Evolutionary conservation across 2,113 vertebrate genomes (phyloP).

Genomic region (Formicarius rufipectus): DNA sequence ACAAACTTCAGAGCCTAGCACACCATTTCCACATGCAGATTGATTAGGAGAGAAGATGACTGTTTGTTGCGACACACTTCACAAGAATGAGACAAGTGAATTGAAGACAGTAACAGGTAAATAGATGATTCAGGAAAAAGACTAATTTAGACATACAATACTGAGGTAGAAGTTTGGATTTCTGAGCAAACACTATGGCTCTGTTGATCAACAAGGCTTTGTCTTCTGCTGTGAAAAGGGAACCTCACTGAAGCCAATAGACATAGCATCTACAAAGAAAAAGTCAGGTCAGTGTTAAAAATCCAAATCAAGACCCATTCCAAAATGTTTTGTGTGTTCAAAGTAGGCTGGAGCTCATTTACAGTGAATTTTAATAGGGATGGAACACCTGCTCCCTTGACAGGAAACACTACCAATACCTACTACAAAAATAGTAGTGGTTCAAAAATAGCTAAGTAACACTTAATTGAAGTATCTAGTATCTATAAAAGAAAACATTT

Average conservation of each 20-base stretch:
- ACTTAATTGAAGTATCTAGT: not conserved
- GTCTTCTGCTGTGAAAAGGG: not conserved
- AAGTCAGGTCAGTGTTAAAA: not conserved
- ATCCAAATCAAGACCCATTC: not conserved
- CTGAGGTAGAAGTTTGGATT: not conserved
- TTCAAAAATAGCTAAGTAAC: not conserved
- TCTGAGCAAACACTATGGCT: not conserved
- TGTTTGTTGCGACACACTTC: not conserved
- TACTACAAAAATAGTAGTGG: not conserved
- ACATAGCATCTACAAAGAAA: not conserved
- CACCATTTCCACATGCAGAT: not conserved
- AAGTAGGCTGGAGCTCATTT: not conserved
- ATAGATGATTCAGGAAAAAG: not conserved
- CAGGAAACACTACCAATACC: not conserved
- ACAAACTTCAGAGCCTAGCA: not conserved
- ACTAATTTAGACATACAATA: accelerated
- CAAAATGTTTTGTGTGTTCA: not conserved
- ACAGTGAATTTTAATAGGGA: not conserved
- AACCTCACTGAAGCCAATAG: not conserved
- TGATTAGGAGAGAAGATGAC: not conserved
- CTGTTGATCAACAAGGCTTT: not conserved
- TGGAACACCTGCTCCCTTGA: not conserved
- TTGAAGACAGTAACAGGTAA: not conserved
- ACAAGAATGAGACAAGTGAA: not conserved
- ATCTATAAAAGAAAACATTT: not conserved